Evolutionary conservation across 2,113 vertebrate genomes (phyloP), one percentile per base, ranked within the genome.

Genomic region (Origma solitaria): DNA sequence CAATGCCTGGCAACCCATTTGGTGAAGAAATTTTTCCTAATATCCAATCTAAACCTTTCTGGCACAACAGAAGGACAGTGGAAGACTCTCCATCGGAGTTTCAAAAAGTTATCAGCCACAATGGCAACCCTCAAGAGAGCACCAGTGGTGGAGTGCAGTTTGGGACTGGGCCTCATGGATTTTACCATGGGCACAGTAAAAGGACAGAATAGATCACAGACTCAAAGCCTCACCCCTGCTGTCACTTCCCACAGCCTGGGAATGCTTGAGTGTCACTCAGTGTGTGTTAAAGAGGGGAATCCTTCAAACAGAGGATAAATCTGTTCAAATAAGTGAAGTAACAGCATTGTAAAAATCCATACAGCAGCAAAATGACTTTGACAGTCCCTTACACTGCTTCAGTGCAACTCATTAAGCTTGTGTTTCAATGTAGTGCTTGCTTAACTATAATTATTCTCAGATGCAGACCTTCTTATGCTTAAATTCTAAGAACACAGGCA

Each of bases 381-480:
- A 56, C 64, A 75, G 84, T 61, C 58, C 57, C 44, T 82, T 68
- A 82, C 20, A 37, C 21, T 57, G 47, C 28, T 66, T 57, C 84
- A 71, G 54, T 69, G 49, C 47, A 92, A 82, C 54, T 85, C 82
- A 83, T 80, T 86, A 72, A 72, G 86, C n/a, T 88, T 86, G 65
- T 64, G 45, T 81, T 94, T 96, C 81, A 96, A 57, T 57, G 20
- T 11, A 79, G n/a, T 51, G 35, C 92, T 95, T 96, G 68, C 90
- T 75, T 94, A 70, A 76, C 80, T 81, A 4, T 85, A 91, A 92
- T 95, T 85, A 88, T 93, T 93, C 72, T 92, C 92, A 96, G 53
- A 94, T 72, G 85, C 49, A 87, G 82, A 92, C 82, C 30, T 87
- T 91, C 65, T 71, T 47, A 92, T 23, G 14, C 62, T 77, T 83